Evolutionary conservation across 2,888 invertebrate species (phyloP).

Genomic region (Drosophila rellima): DNA sequence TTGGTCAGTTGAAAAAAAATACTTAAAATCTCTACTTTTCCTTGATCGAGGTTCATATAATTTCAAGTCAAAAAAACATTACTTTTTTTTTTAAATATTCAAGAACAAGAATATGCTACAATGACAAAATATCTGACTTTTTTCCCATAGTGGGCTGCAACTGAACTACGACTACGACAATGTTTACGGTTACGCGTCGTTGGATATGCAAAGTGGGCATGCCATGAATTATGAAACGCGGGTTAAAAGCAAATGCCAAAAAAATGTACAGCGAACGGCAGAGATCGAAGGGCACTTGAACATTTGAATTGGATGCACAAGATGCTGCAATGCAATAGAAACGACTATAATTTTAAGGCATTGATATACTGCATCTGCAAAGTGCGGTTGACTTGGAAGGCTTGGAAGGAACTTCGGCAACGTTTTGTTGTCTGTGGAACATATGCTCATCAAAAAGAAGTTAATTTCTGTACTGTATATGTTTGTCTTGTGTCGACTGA

Average conservation of each 20-base stretch:
- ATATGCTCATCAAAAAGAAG: constrained; percentile 82
- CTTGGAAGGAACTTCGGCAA: constrained; percentile 29
- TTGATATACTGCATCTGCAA: constrained; percentile 52
- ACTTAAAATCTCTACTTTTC: no score
- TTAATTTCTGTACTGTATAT: constrained; percentile 71
- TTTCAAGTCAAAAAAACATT: no score
- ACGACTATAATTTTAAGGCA: constrained; percentile 61
- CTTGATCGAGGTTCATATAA: no score
- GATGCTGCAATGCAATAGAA: constrained; percentile 49
- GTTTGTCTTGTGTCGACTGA: constrained; percentile 80
- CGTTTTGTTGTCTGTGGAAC: constrained; percentile 70
- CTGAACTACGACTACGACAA: constrained; percentile 44
- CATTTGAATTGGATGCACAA: constrained; percentile 34
- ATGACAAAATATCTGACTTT: no score
- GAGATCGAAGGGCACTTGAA: constrained; percentile 17
- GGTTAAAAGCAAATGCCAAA: constrained; percentile 27
- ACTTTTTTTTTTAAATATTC: no score
- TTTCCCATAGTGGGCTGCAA: constrained; percentile 6
- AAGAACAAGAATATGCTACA: no score
- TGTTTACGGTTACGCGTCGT: constrained; percentile 54
- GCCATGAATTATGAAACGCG: constrained; percentile 57
- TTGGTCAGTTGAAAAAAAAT: no score
- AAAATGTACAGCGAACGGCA: constrained; percentile 13
- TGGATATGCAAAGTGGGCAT: constrained; percentile 64
- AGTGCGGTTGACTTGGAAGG: background rate